Conservation (phyloP, 1,140 invertebrate species). For the Nilaparvata lugens region DNA sequence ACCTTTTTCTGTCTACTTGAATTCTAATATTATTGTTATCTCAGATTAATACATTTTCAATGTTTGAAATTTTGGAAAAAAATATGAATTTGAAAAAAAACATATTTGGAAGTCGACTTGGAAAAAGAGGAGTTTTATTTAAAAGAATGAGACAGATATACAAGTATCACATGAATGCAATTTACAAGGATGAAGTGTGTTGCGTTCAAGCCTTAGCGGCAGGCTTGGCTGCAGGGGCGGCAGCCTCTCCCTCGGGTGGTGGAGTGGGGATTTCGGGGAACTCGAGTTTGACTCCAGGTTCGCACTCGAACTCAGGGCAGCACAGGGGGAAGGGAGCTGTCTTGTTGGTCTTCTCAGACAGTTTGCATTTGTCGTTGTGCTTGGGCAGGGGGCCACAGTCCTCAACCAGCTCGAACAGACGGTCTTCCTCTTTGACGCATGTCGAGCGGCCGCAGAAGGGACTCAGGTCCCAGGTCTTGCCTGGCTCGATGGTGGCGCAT, state of each 20-base stretch:
- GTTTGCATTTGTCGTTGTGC: slow-evolving; percentile 77
- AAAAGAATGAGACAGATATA: neutral
- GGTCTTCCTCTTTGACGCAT: slow-evolving; percentile 63
- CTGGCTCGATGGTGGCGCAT: slow-evolving; percentile 73
- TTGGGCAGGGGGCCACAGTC: slow-evolving; percentile 79
- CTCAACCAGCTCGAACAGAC: slow-evolving; percentile 72
- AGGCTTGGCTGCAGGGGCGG: slow-evolving; percentile 22
- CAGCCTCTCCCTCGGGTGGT: slow-evolving; percentile 40
- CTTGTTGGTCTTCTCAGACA: slow-evolving; percentile 77
- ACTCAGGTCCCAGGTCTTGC: slow-evolving; percentile 69
- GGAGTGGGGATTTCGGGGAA: slow-evolving; percentile 69
- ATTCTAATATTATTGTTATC: too few species aligned
- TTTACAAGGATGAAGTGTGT: neutral
- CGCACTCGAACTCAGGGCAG: slow-evolving; percentile 76
- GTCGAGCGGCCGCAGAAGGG: slow-evolving; percentile 82
- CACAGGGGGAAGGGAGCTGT: slow-evolving; percentile 75
- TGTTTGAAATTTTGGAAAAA: too few species aligned
- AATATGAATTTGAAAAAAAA: too few species aligned
- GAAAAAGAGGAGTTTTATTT: too few species aligned
- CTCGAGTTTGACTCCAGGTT: slow-evolving; percentile 70
- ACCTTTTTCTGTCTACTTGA: too few species aligned
- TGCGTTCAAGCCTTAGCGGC: slow-evolving; percentile 1
- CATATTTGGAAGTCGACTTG: too few species aligned
- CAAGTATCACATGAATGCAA: neutral
- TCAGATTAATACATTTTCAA: too few species aligned